Evolutionary conservation across 37 sponge, comb jelly and placozoan genomes (phyloP), one percentile per base, ranked within the genome.

Genomic region (Axinella damicornis): DNA sequence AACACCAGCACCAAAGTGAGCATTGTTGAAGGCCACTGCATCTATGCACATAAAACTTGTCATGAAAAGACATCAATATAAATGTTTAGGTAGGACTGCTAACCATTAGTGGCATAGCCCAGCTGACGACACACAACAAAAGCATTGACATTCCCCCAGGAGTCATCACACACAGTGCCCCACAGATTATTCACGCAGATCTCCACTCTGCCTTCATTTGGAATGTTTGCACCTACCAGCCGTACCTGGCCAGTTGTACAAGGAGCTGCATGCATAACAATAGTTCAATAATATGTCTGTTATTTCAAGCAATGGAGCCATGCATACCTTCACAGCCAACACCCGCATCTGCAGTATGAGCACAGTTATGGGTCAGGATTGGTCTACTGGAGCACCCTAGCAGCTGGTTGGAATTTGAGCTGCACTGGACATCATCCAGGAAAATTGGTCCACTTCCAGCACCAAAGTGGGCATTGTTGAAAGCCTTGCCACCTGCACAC

Each of bases 361-460:
- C 46, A 5, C 40, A 40, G 46, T 71, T 40, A 36, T 39, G 25
- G 2, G 37, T n/a, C 38, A 71, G 40, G 41, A 39, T 71, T 25
- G 40, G 37, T 25, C 40, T 39, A 36, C 72, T 35, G 37, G 72
- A 4, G 24, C 72, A 71, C 40, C 37, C 72, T 25, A 71, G 72
- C 1, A 71, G 72, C 25, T 35, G 41, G 24, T 17, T 36, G 40
- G 24, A 25, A 25, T 20, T 40, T 37, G 40, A 35, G 41, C 21
- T 37, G n/a, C 72, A 71, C 16, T 40, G 37, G 19, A 71, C 72
- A 71, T 71, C 72, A 71, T 71, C 72, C 37, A 71, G 46, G 41
- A 40, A 35, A 37, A 39, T 71, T 40, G 40, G 37, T 40, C 72
- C 72, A 40, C 19, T 71, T 34, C 72, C 72, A 71, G 72, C 38